Evolutionary conservation across 2,113 vertebrate genomes (phyloP).

Genomic region (Pongo pygmaeus): DNA sequence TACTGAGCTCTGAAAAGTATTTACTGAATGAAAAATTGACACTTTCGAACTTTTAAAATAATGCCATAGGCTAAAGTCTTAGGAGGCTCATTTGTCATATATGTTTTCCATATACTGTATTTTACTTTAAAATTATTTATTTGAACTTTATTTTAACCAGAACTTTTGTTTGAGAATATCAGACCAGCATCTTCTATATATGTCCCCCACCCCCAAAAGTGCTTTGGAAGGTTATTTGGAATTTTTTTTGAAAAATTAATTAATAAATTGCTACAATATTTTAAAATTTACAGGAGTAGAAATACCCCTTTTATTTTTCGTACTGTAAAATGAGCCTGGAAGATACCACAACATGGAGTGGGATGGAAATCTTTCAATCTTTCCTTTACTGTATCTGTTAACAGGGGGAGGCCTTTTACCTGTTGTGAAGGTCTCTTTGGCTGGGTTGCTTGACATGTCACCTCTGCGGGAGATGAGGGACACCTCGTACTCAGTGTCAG

Average conservation of each 20-base stretch:
- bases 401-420: slow-evolving; percentile 78
- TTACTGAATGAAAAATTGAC: neutral
- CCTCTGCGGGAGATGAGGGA: slow-evolving; percentile 88
- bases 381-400: no score
- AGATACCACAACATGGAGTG: accelerated
- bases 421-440: slow-evolving; percentile 92
- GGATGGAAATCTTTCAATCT: neutral
- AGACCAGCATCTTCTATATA: neutral
- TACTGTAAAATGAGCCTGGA: neutral
- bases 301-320: neutral
- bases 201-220: neutral
- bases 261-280: neutral
- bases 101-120: neutral
- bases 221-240: neutral
- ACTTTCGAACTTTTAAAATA: neutral
- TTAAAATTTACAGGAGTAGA: neutral
- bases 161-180: neutral
- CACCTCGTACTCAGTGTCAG: slow-evolving; percentile 94
- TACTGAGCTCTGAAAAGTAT: neutral
- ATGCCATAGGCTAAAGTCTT: neutral
- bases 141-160: neutral
- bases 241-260: slow-evolving; percentile 5
- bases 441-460: slow-evolving; percentile 88
- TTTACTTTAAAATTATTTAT: neutral
- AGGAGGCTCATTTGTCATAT: neutral